Evolutionary conservation across 2,797 vertebrate species (phyloP).

Genomic region (Gallinago stenura): DNA sequence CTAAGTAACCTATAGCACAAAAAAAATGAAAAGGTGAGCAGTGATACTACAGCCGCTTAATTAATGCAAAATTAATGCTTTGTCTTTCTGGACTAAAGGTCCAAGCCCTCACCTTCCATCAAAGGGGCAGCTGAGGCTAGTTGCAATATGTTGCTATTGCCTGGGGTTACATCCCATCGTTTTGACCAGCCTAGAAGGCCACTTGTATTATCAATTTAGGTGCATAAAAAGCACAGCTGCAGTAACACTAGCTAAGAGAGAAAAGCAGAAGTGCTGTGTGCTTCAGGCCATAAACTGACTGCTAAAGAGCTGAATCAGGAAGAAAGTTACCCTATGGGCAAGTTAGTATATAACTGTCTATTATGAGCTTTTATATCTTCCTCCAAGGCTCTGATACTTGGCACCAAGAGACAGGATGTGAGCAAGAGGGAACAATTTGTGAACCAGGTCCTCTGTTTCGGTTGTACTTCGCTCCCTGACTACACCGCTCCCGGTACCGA

Average conservation of each 20-base stretch:
- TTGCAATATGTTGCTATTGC: background rate
- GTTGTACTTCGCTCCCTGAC: slow-evolving; percentile 51
- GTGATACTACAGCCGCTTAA: background rate
- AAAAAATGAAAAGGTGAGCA: background rate
- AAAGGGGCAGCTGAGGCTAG: background rate
- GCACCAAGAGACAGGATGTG: slow-evolving; percentile 37
- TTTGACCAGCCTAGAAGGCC: background rate
- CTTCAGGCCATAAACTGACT: slow-evolving; percentile 12
- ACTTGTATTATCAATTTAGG: background rate
- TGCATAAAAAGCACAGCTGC: background rate
- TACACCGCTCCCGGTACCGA: slow-evolving; percentile 5
- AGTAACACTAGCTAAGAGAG: background rate
- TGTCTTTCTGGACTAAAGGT: background rate
- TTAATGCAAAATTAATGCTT: background rate
- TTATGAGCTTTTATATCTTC: slow-evolving; percentile 11
- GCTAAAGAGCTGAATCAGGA: background rate
- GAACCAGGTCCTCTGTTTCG: slow-evolving; percentile 44
- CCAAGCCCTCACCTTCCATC: background rate
- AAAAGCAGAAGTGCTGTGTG: background rate
- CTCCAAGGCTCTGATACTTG: slow-evolving; percentile 36
- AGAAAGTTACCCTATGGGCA: slow-evolving; percentile 27
- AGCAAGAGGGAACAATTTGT: background rate
- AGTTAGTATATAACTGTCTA: background rate
- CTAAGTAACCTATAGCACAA: background rate
- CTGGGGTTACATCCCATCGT: background rate